Evolutionary conservation across 1,140 invertebrate species (phyloP).

Genomic region (Lepidotrigona ventralis): DNA sequence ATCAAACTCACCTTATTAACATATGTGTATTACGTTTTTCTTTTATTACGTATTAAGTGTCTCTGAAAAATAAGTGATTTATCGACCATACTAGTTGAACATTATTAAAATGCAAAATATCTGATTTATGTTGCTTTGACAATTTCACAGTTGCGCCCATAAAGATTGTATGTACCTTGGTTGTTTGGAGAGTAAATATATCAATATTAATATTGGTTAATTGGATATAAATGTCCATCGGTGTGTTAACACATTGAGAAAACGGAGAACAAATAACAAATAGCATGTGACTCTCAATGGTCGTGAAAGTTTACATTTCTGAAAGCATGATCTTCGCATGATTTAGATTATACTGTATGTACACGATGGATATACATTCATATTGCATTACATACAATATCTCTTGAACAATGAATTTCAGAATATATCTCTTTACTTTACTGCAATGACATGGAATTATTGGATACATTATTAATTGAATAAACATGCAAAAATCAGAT

Average conservation of each 20-base stretch:
- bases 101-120: not conserved
- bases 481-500: not conserved
- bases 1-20: constrained; percentile 14
- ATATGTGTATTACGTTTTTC: not conserved
- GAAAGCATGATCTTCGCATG: constrained; percentile 69
- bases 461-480: not conserved
- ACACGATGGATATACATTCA: not conserved
- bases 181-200: not conserved
- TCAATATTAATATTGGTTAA: not conserved
- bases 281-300: constrained; percentile 62
- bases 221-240: not conserved
- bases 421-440: not conserved
- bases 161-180: not conserved
- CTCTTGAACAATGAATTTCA: not conserved
- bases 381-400: not conserved
- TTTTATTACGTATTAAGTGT: not conserved
- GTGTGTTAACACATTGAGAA: constrained; percentile 1
- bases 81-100: not conserved
- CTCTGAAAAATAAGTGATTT: not conserved
- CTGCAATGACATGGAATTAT: not conserved
- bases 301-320: constrained; percentile 52
- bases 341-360: constrained; percentile 46
- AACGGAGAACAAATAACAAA: constrained; percentile 29
- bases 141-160: not conserved
- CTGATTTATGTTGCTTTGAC: not conserved